Conservation (phyloP, 1,140 invertebrate genomes). For the Camponotus vicinus region DNA sequence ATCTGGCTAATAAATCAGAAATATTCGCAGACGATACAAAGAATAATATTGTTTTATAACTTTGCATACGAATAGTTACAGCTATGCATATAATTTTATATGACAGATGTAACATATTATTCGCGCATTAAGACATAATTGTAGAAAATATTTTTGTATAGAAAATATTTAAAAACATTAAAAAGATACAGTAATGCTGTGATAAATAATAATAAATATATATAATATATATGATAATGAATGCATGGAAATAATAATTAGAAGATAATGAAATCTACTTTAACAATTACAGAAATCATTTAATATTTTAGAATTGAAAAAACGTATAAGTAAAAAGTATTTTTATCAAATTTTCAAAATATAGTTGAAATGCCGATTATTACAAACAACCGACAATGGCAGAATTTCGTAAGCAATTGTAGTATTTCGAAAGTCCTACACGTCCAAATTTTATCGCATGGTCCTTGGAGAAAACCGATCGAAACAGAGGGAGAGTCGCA, state of each 20-base stretch:
- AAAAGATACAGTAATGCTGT: neutral
- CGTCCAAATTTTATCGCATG: constrained; percentile 65
- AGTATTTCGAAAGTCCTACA: constrained; percentile 42
- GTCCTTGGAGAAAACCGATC: constrained; percentile 72
- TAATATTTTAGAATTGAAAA: neutral
- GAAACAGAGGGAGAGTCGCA: constrained; percentile 75
- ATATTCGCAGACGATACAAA: neutral
- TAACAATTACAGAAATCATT: neutral
- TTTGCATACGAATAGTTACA: neutral
- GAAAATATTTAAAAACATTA: neutral
- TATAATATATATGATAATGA: no score
- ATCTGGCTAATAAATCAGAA: constrained; percentile 25
- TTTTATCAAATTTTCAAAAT: neutral
- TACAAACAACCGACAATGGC: neutral
- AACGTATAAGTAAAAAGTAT: neutral
- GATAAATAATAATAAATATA: no score
- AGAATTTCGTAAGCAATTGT: constrained; percentile 50
- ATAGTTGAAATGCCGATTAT: neutral
- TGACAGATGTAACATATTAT: constrained; percentile 5
- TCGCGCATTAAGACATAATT: no score
- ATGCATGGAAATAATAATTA: no score
- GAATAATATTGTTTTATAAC: constrained; percentile 27
- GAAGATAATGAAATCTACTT: no score
- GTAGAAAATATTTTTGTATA: neutral
- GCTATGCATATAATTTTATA: neutral